Evolutionary conservation across 2,113 vertebrate genomes (phyloP).

Genomic region (Panthera uncia): DNA sequence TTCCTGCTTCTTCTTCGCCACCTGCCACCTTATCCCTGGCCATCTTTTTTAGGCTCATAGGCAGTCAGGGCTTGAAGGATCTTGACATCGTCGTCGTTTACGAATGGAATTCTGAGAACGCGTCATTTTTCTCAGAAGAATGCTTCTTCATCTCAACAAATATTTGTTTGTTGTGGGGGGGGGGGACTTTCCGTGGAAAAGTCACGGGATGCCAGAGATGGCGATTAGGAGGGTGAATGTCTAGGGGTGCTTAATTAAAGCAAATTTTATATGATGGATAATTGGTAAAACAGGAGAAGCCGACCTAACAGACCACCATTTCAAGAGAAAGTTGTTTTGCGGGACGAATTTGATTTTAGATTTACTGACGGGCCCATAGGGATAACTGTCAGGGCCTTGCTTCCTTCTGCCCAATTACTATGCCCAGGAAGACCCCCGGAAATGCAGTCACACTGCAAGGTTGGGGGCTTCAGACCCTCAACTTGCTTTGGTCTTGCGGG

Average conservation of each 20-base stretch:
- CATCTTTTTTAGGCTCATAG: neutral
- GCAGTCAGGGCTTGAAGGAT: neutral
- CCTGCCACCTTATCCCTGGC: neutral
- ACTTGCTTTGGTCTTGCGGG: neutral
- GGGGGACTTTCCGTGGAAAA: neutral
- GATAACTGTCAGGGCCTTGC: fast-evolving
- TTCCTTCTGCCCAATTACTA: fast-evolving
- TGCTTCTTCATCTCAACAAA: slow-evolving; percentile 6
- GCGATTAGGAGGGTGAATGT: neutral
- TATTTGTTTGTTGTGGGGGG: neutral
- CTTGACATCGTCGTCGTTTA: neutral
- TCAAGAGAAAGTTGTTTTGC: neutral
- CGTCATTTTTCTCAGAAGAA: slow-evolving; percentile 34
- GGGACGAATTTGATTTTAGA: neutral
- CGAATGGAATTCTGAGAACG: slow-evolving; percentile 45
- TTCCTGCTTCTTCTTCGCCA: neutral
- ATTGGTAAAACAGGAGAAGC: neutral
- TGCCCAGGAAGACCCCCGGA: neutral
- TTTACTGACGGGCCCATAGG: neutral
- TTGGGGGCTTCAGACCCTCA: neutral
- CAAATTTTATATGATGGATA: neutral
- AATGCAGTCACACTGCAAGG: fast-evolving
- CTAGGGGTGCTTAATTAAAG: neutral
- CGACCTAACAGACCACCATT: neutral
- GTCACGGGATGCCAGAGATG: neutral